phyloP scores from a whole-genome alignment of 2,113 vertebrate species.

The Solea senegalensis region DNA sequence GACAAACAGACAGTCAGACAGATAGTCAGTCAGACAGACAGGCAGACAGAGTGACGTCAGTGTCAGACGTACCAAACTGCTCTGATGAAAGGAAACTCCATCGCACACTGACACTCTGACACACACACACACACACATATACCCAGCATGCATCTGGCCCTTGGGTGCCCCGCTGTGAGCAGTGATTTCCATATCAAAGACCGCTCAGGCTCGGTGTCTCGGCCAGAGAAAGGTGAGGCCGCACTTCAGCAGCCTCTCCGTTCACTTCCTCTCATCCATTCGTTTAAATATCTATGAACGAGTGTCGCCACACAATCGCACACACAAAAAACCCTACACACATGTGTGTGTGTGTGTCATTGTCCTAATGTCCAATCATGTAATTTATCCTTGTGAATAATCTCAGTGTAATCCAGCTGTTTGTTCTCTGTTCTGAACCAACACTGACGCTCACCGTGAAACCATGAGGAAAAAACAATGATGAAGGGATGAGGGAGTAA shows the following conservation, averaged over 20 bases:
- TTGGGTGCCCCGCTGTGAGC: conserved; percentile 63
- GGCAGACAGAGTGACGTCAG: too few species aligned
- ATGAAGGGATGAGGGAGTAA: too few species aligned
- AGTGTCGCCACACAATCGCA: conserved; percentile 2
- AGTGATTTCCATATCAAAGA: conserved; percentile 72
- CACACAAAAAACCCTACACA: background rate
- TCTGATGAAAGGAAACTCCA: background rate
- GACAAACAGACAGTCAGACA: too few species aligned
- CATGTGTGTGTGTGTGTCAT: background rate
- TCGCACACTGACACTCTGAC: background rate
- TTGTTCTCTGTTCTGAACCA: background rate
- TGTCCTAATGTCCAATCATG: too few species aligned
- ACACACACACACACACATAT: conserved; percentile 2
- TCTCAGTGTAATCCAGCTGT: conserved; percentile 54
- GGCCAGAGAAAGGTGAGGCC: conserved; percentile 63
- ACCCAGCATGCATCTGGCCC: conserved; percentile 80
- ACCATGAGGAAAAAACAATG: too few species aligned
- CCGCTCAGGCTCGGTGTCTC: conserved; percentile 11
- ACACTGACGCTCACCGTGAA: too few species aligned
- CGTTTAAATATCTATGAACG: conserved; percentile 92
- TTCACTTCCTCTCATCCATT: conserved; percentile 88
- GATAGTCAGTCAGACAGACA: too few species aligned
- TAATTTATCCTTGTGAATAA: conserved; percentile 57
- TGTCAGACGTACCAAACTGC: background rate
- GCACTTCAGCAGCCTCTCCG: conserved; percentile 86